Percentiles rank a stretch among this genome's conserved stretches.
These are phyloP conservation scores for Anagrus nilaparvatae DNA, from an alignment of 1,140 invertebrate genomes.

Conservation along the genomic window DNA sequence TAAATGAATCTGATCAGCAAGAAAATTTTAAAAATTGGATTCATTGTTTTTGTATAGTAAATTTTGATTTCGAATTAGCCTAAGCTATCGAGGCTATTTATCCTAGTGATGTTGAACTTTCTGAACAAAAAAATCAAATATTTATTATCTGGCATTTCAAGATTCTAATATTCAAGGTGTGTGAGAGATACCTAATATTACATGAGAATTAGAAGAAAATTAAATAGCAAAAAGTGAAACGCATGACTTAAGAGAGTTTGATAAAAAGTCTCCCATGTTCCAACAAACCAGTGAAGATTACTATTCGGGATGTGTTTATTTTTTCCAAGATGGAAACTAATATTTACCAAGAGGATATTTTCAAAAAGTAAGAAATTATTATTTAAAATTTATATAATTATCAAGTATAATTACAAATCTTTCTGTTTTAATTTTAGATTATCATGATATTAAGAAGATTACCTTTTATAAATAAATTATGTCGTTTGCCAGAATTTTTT, in stretches of 20 bases:
- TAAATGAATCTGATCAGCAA: conserved; percentile 30
- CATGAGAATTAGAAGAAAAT: conserved; percentile 64
- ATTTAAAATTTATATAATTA: conserved; percentile 30
- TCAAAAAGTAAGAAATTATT: conserved; percentile 66
- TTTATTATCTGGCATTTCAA: conserved; percentile 96
- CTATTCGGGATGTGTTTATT: conserved; percentile 96
- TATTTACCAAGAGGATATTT: conserved; percentile 92
- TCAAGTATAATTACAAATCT: conserved; percentile 57
- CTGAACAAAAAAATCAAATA: conserved; percentile 90
- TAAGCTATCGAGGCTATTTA: conserved; percentile 91
- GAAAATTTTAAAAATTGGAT: conserved; percentile 83
- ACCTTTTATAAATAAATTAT: conserved; percentile 90
- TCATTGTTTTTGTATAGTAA: conserved; percentile 93
- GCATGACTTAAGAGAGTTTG: conserved; percentile 52
- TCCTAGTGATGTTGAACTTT: conserved; percentile 69
- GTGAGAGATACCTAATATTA: conserved; percentile 98
- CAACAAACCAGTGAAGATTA: conserved; percentile 69
- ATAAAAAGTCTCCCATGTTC: conserved; percentile 59
- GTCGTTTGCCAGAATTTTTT: conserved; percentile 90
- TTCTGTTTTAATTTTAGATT: conserved; percentile 54
- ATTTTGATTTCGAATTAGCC: conserved; percentile 95
- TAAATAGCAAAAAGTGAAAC: conserved; percentile 28
- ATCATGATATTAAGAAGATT: conserved; percentile 86
- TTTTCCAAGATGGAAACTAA: conserved; percentile 93
- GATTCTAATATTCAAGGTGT: conserved; percentile 97